Base-by-base conservation (phyloP, 2,113 vertebrate species). In the Nannobrachium achirus region DNA sequence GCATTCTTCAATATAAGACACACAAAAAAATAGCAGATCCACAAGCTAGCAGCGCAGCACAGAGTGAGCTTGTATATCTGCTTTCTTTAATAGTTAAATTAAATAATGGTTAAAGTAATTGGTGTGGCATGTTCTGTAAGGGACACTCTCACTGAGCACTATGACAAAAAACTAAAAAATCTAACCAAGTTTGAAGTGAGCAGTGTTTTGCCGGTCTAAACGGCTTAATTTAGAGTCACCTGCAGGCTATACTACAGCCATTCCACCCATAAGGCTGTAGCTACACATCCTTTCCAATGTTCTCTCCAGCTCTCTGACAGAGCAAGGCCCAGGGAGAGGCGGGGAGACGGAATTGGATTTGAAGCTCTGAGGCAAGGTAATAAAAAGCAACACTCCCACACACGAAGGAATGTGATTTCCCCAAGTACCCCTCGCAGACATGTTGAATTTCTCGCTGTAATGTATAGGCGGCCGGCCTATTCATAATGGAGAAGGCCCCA, bases 331-430 rank as follows among this genome's bases (percentile, higher is more conserved):
- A 52, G n/a, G 7, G 86, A 89, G 85, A 82, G 83, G 84, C 70
- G 77, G 78, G 70, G 81, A 85, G 88, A 88, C 85, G 86, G 88
- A 90, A 91, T 90, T 89, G 88, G 88, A 91, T 91, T 91, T 89
- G 89, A 91, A 90, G 88, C 89, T 91, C 84, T 86, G 87, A 90
- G 89, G 88, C 89, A 89, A n/a, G 87, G 88, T 91, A 91, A 91
- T 91, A 91, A 91, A 90, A 90, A 87, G 88, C 83, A 86, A 87
- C 86, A 91, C 87, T 88, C 87, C 87, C 89, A 89, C 89, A 88
- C 89, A 90, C 88, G 87, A 89, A 90, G 89, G 84, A 91, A 84
- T 88, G 87, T 90, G 89, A 90, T 91, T 91, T 91, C 89, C 89
- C 89, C 87, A 89, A 91, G 89, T 88, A 90, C 86, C 84, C 75